Evolutionary conservation across 1,140 invertebrate genomes (phyloP).

Genomic region (Atopsyche davidsoni): DNA sequence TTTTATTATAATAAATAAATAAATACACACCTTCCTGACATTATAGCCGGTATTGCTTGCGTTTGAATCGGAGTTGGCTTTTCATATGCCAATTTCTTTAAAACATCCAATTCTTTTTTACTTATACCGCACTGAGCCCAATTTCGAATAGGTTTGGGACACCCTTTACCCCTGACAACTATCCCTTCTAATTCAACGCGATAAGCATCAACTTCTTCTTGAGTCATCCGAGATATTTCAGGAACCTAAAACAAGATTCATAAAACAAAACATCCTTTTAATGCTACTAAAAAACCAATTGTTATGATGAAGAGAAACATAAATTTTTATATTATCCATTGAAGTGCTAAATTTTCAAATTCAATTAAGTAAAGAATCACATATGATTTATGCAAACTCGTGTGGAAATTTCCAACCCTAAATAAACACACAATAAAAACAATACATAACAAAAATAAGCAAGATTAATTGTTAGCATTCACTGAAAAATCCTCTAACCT

Average conservation of each 20-base stretch:
- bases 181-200: constrained; percentile 81
- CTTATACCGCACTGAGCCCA: constrained; percentile 99
- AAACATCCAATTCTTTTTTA: constrained; percentile 89
- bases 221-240: constrained; percentile 81
- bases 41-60: constrained; percentile 98
- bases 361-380: too few relatives aligned
- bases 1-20: background rate
- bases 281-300: too few relatives aligned
- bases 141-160: constrained; percentile 90
- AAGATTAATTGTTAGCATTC: background rate
- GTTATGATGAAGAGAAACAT: too few relatives aligned
- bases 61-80: constrained; percentile 99
- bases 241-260: constrained; percentile 42
- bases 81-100: constrained; percentile 90
- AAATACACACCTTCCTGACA: constrained; percentile 68
- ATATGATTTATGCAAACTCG: too few relatives aligned
- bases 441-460: background rate
- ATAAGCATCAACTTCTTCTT: constrained; percentile 81
- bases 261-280: too few relatives aligned
- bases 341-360: too few relatives aligned
- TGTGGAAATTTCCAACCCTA: too few relatives aligned
- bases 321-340: too few relatives aligned
- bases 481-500: constrained; percentile 52
- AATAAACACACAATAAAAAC: too few relatives aligned
- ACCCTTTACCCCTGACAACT: constrained; percentile 77